Evolutionary conservation across 2,113 vertebrate species (phyloP), one percentile per base, ranked within the genome.

Genomic region (Pungitius pungitius): DNA sequence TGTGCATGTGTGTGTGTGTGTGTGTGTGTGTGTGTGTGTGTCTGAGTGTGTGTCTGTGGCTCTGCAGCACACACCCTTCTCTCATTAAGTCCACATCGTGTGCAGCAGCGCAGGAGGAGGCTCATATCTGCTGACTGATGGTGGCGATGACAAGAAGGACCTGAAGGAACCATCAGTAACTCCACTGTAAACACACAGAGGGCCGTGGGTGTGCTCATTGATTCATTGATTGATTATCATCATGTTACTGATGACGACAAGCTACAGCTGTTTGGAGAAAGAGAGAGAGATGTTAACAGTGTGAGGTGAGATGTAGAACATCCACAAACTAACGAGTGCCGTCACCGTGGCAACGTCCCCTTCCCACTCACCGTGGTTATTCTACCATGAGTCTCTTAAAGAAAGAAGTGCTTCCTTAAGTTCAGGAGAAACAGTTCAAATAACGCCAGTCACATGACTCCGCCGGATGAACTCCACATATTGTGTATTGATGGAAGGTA

Each of bases 121-220:
- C 82, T 85, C 85, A 88, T 88, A 88, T 88, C 80, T 75, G 59
- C 84, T 83, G 86, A 90, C 59, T 81, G 86, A 88, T 90, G 82
- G 64, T 4, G 45, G 66, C 67, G 85, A 81, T 2, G 88, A 88
- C 86, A 88, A 63, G 63, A 81, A 90, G 78, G 82, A 85, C 88
- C 62, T 79, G 77, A 61, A 85, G 88, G 82, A 66, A 73, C 75
- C 71, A 85, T 90, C 77, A 85, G 82, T 83, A 83, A 77, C 75
- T 62, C 8, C n/a, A 67, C 79, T 83, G 77, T 89, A 87, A 89
- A 88, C 82, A 85, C 49, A 69, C 6, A 57, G 43, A 8, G 58
- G 12, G 43, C 0, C 17, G 49, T 27, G 40, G 27, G 42, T 14
- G 47, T 27, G 75, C 74, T 42, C 69, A 88, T 85, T 86, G 82